Conservation (phyloP, 2,797 vertebrate species). For the Sebastes vulpes region DNA sequence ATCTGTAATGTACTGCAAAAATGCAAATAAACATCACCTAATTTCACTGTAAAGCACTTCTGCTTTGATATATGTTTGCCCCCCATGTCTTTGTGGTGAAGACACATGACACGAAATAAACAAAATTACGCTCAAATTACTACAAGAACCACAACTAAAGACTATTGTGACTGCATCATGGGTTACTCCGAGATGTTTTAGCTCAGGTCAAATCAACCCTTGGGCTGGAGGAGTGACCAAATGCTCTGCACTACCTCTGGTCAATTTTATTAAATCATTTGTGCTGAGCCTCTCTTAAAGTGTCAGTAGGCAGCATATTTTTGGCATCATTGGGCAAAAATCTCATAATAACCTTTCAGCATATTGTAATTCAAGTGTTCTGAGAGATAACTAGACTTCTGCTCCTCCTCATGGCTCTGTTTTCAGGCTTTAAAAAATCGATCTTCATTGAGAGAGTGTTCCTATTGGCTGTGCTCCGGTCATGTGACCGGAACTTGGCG, state of each 20-base stretch:
- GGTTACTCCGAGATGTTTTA: constrained; percentile 38
- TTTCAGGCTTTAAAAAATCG: fast-evolving
- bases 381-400: no score
- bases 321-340: no score
- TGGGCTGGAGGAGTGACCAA: background rate
- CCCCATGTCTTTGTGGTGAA: constrained; percentile 4
- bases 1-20: background rate
- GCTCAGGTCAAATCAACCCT: constrained; percentile 21
- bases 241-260: constrained; percentile 2
- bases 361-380: no score
- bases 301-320: no score
- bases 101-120: constrained; percentile 17
- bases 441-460: no score
- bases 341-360: no score
- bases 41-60: background rate
- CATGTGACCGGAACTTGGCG: no score
- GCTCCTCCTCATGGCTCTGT: no score
- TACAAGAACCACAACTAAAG: constrained; percentile 28
- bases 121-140: constrained; percentile 56
- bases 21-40: constrained; percentile 22
- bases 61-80: constrained; percentile 34
- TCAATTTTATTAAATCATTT: constrained; percentile 9
- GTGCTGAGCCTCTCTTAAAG: background rate
- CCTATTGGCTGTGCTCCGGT: no score
- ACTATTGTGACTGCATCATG: constrained; percentile 8